Evolutionary conservation across 35 echinoderm and acorn worm genomes (phyloP).

Genomic region (Amphiura filiformis): DNA sequence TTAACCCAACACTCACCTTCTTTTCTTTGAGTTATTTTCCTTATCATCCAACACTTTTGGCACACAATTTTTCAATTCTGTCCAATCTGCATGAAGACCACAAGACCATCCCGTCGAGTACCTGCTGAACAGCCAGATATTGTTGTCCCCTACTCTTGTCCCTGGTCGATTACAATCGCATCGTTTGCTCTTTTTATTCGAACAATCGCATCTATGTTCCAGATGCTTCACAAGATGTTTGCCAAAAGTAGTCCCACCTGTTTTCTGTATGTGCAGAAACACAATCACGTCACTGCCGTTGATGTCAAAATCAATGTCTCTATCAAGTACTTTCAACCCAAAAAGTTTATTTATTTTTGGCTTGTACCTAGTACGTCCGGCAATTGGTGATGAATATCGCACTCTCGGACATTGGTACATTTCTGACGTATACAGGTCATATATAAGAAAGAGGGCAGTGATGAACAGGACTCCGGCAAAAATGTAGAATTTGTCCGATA

Average conservation of each 20-base stretch:
- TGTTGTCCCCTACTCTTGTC: conserved; percentile 14
- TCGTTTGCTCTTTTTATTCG: conserved; percentile 27
- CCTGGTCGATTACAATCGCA: conserved; percentile 73
- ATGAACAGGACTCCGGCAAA: not conserved
- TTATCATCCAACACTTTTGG: conserved; percentile 72
- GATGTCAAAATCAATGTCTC: conserved; percentile 16
- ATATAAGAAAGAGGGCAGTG: not conserved
- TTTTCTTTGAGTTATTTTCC: conserved; percentile 41
- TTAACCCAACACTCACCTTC: not conserved
- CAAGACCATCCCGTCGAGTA: conserved; percentile 88
- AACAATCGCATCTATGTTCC: conserved; percentile 63
- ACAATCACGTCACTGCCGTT: conserved; percentile 77
- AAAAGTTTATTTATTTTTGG: not conserved
- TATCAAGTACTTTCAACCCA: not conserved
- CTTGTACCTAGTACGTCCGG: not conserved
- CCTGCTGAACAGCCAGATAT: conserved; percentile 85
- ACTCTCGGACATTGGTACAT: not conserved
- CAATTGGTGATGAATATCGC: not conserved
- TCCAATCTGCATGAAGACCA: conserved; percentile 96
- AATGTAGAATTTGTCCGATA: not conserved
- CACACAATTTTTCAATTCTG: conserved; percentile 86
- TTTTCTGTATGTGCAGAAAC: conserved; percentile 96
- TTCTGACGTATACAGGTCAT: not conserved
- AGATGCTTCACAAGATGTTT: conserved; percentile 68
- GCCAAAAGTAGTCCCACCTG: conserved; percentile 83